These are phyloP conservation scores for Sapajus apella DNA, from an alignment of 2,113 vertebrate genomes.

Conservation along the genomic window DNA sequence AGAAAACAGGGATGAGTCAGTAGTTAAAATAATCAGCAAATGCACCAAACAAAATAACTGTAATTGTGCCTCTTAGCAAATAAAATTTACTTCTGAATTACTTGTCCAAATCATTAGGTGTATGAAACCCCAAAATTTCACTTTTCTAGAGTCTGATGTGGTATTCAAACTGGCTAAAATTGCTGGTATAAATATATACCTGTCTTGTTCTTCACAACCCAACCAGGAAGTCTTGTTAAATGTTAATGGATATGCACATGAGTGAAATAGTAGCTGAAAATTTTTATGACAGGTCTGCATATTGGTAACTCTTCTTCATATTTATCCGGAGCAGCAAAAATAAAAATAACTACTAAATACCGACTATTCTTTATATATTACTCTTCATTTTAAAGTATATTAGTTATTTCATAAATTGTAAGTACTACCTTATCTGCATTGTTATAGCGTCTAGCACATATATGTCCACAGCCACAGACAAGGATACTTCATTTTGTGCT, in stretches of 20 bases:
- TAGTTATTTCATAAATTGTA: background rate
- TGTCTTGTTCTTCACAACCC: background rate
- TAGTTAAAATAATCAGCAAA: constrained; percentile 19
- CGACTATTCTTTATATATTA: background rate
- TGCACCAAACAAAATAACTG: background rate
- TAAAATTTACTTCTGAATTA: constrained; percentile 37
- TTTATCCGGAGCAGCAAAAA: constrained; percentile 18
- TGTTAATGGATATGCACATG: constrained; percentile 21
- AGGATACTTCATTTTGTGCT: background rate
- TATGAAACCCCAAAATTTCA: background rate
- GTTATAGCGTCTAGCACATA: background rate
- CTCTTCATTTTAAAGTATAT: background rate
- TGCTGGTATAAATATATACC: background rate
- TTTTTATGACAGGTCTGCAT: background rate
- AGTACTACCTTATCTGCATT: background rate
- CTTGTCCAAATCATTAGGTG: background rate
- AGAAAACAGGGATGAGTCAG: background rate
- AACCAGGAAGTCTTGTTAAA: background rate
- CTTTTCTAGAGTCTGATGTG: background rate
- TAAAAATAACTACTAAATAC: background rate
- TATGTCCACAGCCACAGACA: background rate
- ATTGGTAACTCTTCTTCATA: background rate
- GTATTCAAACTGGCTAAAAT: constrained; percentile 21
- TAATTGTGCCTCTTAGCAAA: background rate
- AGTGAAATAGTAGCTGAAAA: background rate